These are phyloP conservation scores for Neostethus bicornis DNA, from an alignment of 2,797 vertebrate species.

Conservation along the genomic window DNA sequence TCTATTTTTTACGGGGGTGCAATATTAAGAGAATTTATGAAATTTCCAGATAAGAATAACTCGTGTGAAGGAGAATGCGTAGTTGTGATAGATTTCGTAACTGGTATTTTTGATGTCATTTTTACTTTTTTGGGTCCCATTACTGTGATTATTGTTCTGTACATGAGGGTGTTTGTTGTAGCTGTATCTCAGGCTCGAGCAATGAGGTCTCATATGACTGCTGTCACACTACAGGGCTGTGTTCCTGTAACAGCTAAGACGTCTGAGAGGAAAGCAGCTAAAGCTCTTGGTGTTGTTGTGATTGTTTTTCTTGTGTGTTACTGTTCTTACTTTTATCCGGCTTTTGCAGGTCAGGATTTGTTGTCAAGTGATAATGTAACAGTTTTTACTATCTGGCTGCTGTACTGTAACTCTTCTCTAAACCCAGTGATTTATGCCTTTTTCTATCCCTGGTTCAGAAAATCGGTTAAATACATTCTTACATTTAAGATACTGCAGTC, in stretches of 20 bases:
- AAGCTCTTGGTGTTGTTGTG: conserved; percentile 57
- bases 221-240: accelerated
- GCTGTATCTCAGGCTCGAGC: conserved; percentile 63
- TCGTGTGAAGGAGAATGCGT: conserved; percentile 64
- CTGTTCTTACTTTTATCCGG: conserved; percentile 47
- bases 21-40: conserved; percentile 29
- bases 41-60: conserved; percentile 29
- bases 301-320: conserved; percentile 32
- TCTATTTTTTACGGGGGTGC: conserved; percentile 23
- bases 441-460: conserved; percentile 47
- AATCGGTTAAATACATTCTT: conserved; percentile 23
- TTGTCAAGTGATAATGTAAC: neutral
- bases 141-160: conserved; percentile 29
- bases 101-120: conserved; percentile 47
- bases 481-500: conserved; percentile 34
- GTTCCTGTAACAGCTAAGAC: conserved; percentile 17
- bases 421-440: conserved; percentile 38
- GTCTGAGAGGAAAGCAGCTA: conserved; percentile 60
- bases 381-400: conserved; percentile 29
- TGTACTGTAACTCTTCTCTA: conserved; percentile 56
- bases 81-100: conserved; percentile 29
- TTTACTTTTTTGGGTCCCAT: conserved; percentile 49
- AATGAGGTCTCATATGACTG: conserved; percentile 24
- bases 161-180: conserved; percentile 10
- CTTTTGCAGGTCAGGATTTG: conserved; percentile 1